Conservation (phyloP, 2,888 invertebrate species). For the Polylopha cassiicola region DNA sequence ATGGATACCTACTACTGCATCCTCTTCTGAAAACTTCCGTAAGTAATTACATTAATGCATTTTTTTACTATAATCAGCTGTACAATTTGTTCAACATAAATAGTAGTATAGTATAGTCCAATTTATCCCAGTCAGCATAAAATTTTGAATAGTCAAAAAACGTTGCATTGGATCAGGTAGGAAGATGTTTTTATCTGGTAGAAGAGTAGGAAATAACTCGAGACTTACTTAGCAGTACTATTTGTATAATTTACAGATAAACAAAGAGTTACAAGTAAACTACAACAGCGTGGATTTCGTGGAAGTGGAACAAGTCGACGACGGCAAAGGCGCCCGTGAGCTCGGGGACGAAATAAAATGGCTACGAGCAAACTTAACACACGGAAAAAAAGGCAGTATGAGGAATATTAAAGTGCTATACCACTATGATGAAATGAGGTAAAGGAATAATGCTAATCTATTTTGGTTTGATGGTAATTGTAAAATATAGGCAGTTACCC, state of each 20-base stretch:
- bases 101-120: too few species aligned
- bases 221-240: too few species aligned
- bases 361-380: constrained; percentile 84
- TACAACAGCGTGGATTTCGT: constrained; percentile 97
- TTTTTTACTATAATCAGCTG: too few species aligned
- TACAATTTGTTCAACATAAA: too few species aligned
- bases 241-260: constrained; percentile 59
- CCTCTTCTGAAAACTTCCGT: constrained; percentile 94
- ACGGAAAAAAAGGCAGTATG: constrained; percentile 81
- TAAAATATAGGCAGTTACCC: too few species aligned
- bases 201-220: too few species aligned
- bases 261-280: constrained; percentile 87
- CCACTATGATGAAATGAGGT: constrained; percentile 91
- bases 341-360: constrained; percentile 75
- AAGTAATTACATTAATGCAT: constrained; percentile 54
- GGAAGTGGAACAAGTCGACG: constrained; percentile 93
- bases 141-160: too few species aligned
- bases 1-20: constrained; percentile 96
- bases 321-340: constrained; percentile 80
- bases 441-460: neutral
- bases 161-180: too few species aligned
- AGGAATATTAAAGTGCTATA: constrained; percentile 83
- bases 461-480: too few species aligned
- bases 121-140: too few species aligned
- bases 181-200: too few species aligned